A percentile compares a stretch with the other conserved stretches of the same genome.
phyloP scores from a whole-genome alignment of 2,113 vertebrate genomes.

The Nesospiza acunhae region DNA sequence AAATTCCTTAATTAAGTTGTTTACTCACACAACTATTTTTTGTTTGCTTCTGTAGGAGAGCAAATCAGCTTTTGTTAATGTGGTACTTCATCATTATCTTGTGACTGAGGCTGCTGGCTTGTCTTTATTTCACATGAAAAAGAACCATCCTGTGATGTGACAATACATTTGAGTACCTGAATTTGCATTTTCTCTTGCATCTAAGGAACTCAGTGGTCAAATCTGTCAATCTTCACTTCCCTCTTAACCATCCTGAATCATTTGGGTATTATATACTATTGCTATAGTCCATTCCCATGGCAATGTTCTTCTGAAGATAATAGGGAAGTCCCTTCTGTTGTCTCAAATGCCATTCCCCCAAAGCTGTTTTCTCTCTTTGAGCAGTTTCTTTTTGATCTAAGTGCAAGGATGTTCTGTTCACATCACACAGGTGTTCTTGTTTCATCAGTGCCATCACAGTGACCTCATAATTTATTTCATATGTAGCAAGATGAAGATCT shows the following conservation, averaged over 20 bases:
- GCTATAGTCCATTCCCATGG: background rate
- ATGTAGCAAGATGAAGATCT: accelerated
- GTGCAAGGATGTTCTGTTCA: background rate
- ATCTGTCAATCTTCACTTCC: background rate
- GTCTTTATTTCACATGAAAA: background rate
- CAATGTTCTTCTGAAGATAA: background rate
- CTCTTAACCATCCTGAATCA: background rate
- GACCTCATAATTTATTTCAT: background rate
- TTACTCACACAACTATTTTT: background rate
- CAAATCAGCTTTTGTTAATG: background rate
- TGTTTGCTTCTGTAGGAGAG: background rate
- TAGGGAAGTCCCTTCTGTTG: background rate
- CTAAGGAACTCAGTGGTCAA: background rate
- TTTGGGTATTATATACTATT: background rate
- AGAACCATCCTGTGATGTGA: accelerated
- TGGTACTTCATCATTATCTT: background rate
- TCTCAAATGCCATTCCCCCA: background rate
- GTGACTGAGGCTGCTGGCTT: background rate
- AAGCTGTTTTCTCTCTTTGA: background rate
- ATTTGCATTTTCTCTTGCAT: background rate
- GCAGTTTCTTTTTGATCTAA: background rate
- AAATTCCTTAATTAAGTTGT: background rate
- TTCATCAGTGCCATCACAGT: background rate
- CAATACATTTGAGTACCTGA: background rate
- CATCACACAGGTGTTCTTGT: background rate